These are phyloP conservation scores for Villa cingulata DNA, from an alignment of 2,888 invertebrate genomes.

Conservation along the genomic window DNA sequence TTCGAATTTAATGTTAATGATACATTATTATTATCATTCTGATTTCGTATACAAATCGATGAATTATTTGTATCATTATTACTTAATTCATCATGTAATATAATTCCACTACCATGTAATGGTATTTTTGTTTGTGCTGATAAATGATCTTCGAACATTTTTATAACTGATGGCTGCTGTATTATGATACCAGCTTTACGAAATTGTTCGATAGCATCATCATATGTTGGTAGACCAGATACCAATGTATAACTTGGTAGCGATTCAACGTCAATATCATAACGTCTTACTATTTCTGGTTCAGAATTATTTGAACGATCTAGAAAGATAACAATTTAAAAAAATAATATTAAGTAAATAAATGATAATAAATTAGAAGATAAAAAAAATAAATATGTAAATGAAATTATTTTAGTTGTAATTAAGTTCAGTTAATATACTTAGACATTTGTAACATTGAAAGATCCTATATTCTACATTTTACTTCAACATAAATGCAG, in stretches of 20 bases:
- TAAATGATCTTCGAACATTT: slow-evolving; percentile 26
- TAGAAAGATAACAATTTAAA: slow-evolving; percentile 23
- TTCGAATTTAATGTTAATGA: no score
- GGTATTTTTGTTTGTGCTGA: not conserved
- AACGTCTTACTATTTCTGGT: slow-evolving; percentile 29
- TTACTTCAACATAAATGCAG: no score
- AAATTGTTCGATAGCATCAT: slow-evolving; percentile 47
- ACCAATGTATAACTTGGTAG: slow-evolving; percentile 50
- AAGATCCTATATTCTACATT: no score
- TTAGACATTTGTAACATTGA: no score
- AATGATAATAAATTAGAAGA: no score
- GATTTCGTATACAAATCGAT: slow-evolving; percentile 5
- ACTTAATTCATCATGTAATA: not conserved
- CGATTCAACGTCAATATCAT: slow-evolving; percentile 39
- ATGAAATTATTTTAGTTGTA: no score
- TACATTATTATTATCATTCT: slow-evolving; percentile 1
- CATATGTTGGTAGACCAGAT: slow-evolving; percentile 50
- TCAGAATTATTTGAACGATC: slow-evolving; percentile 34
- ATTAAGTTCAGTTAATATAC: no score
- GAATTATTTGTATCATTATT: not conserved
- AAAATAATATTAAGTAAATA: no score
- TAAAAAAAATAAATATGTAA: no score
- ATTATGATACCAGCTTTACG: slow-evolving; percentile 35
- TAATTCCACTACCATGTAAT: not conserved
- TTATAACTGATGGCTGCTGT: slow-evolving; percentile 27